phyloP scores from a whole-genome alignment of 2,797 vertebrate species.

The Macrochelys suwanniensis region DNA sequence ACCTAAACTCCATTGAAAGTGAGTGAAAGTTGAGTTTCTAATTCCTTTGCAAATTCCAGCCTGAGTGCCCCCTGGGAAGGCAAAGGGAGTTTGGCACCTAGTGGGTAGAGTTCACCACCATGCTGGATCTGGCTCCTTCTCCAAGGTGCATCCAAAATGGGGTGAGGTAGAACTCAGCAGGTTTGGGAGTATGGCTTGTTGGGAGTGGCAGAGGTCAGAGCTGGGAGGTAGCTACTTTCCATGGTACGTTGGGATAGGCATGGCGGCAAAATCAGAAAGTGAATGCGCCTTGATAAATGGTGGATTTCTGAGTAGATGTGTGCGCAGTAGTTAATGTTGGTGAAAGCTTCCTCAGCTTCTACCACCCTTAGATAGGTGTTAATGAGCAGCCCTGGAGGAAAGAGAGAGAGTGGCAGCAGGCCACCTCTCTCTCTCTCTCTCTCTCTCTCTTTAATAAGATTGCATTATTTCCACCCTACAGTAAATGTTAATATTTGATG shows the following conservation, averaged over 20 bases:
- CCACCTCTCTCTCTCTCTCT: neutral
- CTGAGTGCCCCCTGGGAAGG: neutral
- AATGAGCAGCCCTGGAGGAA: neutral
- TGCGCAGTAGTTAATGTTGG: neutral
- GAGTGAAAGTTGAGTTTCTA: neutral
- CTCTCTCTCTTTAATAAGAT: constrained; percentile 1
- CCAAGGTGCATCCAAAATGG: neutral
- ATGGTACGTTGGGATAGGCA: neutral
- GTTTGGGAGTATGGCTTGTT: neutral
- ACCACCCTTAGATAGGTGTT: neutral
- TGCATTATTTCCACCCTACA: neutral
- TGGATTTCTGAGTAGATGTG: neutral
- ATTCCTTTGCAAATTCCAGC: neutral
- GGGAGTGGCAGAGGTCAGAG: neutral
- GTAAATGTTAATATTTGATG: constrained; percentile 25
- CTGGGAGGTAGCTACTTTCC: neutral
- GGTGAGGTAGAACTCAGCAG: neutral
- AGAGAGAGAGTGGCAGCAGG: neutral
- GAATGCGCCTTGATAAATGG: neutral
- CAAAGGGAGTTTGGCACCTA: fast-evolving
- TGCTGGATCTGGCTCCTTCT: neutral
- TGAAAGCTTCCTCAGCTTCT: neutral
- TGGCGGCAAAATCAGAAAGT: neutral
- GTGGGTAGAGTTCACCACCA: neutral
- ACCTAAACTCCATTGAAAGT: neutral